These are phyloP conservation scores for Bombyx mandarina DNA, from an alignment of 1,140 invertebrate genomes.

Conservation along the genomic window DNA sequence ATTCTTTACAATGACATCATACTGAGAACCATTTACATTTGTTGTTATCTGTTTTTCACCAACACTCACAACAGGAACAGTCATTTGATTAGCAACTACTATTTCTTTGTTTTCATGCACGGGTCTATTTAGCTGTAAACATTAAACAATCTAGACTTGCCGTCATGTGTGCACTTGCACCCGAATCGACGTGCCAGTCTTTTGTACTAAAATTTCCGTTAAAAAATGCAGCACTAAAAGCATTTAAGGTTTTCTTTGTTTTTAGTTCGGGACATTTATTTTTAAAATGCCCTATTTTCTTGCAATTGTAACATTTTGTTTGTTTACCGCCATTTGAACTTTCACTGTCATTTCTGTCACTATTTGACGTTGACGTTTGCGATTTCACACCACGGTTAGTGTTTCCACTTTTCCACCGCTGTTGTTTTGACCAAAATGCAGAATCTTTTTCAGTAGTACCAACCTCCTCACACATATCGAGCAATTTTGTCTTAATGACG, in stretches of 20 bases:
- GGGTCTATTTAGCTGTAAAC: background rate
- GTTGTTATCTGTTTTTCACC: constrained; percentile 19
- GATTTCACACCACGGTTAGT: background rate
- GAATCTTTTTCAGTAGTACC: constrained; percentile 1
- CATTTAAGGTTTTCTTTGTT: constrained; percentile 15
- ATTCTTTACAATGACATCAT: constrained; percentile 15
- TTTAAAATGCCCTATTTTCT: constrained; percentile 21
- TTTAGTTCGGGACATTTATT: constrained; percentile 22
- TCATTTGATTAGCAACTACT: constrained; percentile 21
- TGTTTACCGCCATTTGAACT: constrained; percentile 4
- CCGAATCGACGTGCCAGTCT: constrained; percentile 37
- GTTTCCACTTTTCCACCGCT: background rate
- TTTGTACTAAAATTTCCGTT: constrained; percentile 17
- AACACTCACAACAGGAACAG: constrained; percentile 14
- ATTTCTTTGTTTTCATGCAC: constrained; percentile 17
- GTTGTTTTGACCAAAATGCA: background rate
- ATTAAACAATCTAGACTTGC: constrained; percentile 7
- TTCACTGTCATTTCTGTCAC: background rate
- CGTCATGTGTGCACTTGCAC: constrained; percentile 29
- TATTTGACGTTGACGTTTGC: background rate
- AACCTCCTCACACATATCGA: constrained; percentile 21
- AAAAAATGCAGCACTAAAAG: constrained; percentile 30
- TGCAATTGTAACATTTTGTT: constrained; percentile 22
- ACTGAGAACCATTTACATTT: constrained; percentile 9
- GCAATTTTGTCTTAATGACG: constrained; percentile 18